Conservation (phyloP, 2,888 invertebrate genomes). For the Halictus quadricinctus region DNA sequence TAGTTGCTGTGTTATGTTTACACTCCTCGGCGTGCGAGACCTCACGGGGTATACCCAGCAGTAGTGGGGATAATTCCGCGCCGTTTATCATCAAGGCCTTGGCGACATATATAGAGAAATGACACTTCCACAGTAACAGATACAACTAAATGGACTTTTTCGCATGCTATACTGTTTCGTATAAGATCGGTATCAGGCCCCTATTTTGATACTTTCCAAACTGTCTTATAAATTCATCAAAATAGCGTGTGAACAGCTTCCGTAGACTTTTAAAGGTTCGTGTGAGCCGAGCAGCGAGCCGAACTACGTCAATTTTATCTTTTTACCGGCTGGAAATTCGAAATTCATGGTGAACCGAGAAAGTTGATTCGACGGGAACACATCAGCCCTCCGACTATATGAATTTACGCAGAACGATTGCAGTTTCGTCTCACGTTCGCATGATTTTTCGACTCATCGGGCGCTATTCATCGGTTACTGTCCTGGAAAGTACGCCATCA, state of each 20-base stretch:
- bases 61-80: too few species aligned
- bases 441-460: slow-evolving; percentile 36
- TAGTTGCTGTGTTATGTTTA: too few species aligned
- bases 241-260: background rate
- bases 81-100: too few species aligned
- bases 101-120: too few species aligned
- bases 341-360: background rate
- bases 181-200: too few species aligned
- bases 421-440: slow-evolving; percentile 46
- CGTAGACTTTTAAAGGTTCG: background rate
- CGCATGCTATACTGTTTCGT: too few species aligned
- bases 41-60: too few species aligned
- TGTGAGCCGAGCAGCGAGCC: background rate
- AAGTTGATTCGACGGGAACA: slow-evolving; percentile 12
- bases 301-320: slow-evolving; percentile 25
- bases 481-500: slow-evolving; percentile 5
- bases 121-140: too few species aligned
- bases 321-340: background rate
- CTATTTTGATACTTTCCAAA: too few species aligned
- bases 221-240: too few species aligned
- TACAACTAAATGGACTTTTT: too few species aligned
- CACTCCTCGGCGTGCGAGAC: too few species aligned
- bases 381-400: slow-evolving; percentile 20
- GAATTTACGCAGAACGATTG: slow-evolving; percentile 32
- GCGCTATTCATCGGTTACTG: background rate